These are phyloP conservation scores for Serripes groenlandicus DNA, from an alignment of 2,888 invertebrate species.

Conservation along the genomic window DNA sequence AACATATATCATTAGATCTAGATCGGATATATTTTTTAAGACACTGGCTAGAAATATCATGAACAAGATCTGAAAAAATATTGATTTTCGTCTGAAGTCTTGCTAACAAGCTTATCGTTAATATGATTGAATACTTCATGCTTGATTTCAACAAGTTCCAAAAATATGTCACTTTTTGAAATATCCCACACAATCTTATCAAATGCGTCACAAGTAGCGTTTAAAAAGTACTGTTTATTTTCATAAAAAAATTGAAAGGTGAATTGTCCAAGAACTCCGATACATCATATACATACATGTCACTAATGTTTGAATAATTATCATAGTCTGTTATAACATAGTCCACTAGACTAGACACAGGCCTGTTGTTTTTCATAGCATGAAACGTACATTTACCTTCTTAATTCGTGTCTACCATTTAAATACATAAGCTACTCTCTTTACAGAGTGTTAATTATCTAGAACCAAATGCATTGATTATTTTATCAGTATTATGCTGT, in stretches of 20 bases:
- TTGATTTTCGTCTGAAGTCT: too few relatives aligned
- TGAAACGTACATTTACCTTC: too few relatives aligned
- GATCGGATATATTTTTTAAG: too few relatives aligned
- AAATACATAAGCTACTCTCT: slow-evolving; percentile 6
- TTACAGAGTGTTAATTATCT: slow-evolving; percentile 28
- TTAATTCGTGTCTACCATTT: slow-evolving; percentile 30
- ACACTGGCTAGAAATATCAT: too few relatives aligned
- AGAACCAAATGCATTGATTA: slow-evolving; percentile 16
- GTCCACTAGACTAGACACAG: slow-evolving; percentile 33
- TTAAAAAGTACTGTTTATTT: neutral
- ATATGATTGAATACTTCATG: too few relatives aligned
- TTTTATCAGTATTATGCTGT: slow-evolving; percentile 2
- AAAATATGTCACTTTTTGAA: too few relatives aligned
- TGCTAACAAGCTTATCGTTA: too few relatives aligned
- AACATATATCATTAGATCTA: too few relatives aligned
- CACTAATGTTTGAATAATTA: neutral
- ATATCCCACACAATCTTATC: too few relatives aligned
- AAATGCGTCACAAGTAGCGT: too few relatives aligned
- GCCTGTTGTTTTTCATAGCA: slow-evolving; percentile 15
- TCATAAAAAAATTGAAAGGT: neutral
- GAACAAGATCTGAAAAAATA: too few relatives aligned
- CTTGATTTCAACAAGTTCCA: too few relatives aligned
- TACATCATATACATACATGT: slow-evolving; percentile 8
- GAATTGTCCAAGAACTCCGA: slow-evolving; percentile 23
- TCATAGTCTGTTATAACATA: slow-evolving; percentile 3